Evolutionary conservation across 2,888 invertebrate species (phyloP).

Genomic region (Carterocephalus palaemon): DNA sequence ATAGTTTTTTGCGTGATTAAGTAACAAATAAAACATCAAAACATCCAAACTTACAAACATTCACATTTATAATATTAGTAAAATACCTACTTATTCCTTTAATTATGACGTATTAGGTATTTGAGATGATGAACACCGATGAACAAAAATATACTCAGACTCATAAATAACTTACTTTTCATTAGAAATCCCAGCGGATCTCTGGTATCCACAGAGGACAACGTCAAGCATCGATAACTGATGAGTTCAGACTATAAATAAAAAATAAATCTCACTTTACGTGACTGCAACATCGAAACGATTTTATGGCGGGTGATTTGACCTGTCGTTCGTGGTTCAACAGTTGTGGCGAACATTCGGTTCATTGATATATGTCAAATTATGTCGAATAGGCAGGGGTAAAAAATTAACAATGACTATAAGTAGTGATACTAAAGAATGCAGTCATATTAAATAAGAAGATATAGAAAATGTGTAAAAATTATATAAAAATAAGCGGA

Average conservation of each 20-base stretch:
- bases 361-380: constrained; percentile 63
- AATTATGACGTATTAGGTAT: no score
- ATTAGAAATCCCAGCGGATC: constrained; percentile 8
- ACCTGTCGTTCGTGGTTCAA: constrained; percentile 29
- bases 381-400: constrained; percentile 59
- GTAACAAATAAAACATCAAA: no score
- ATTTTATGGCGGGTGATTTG: constrained; percentile 52
- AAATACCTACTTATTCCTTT: no score
- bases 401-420: constrained; percentile 45
- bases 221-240: constrained; percentile 28
- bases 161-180: background rate
- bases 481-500: no score
- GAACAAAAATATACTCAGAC: no score
- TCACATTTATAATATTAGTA: no score
- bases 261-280: constrained; percentile 55
- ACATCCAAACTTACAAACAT: no score
- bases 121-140: no score
- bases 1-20: no score
- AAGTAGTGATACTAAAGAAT: constrained; percentile 1
- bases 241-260: constrained; percentile 30
- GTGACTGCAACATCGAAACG: constrained; percentile 63
- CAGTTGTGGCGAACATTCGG: constrained; percentile 33
- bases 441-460: no score
- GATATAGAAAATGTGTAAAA: no score
- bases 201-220: constrained; percentile 15